Evolutionary conservation across 2,888 invertebrate species (phyloP), one percentile per base, ranked within the genome.

Genomic region (Ctenicera cuprea): DNA sequence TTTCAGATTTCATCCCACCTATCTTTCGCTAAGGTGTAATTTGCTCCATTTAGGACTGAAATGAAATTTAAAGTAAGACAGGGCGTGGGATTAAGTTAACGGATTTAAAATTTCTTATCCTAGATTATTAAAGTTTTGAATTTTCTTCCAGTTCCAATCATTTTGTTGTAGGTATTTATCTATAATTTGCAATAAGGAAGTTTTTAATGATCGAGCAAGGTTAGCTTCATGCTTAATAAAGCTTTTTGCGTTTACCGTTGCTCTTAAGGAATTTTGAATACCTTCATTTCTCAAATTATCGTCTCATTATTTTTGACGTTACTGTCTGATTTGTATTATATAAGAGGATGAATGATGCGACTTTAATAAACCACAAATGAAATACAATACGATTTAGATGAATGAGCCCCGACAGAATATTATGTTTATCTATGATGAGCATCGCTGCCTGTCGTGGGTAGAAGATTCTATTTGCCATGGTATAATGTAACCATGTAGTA

Each of bases 1-100:
- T 50, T 50, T 65, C 30, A 33, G 50, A 65, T 65, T 18, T 37
- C 45, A 63, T 65, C 64, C 50, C 37, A 65, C 37, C 64, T 37
- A 65, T 26, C 50, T 65, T 45, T 63, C 14, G 63, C 30, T 63
- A 45, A 63, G 45, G 45, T 45, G 45, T 16, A 45, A 45, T 45
- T 18, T 45, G 45, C 18, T 45, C 45, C 9, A 45, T 18, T 45
- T 16, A 45, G 45, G 9, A 16, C 18, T 45, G 14, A 11, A 45
- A 45, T 45, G 45, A 45, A 45, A 45, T 18, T 45, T 45, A 9
- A 33, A 4, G 33, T 45, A 45, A 16, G 45, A 45, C 45, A 45
- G 45, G 45, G 18, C 45, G 45, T 45, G 45, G 45, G 45, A 45
- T 45, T n/a, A n/a, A n/a, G 45, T 8, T 45, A 45, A 45, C 18